Evolutionary conservation across 2,113 vertebrate genomes (phyloP).

Genomic region (Syngnathus scovelli): DNA sequence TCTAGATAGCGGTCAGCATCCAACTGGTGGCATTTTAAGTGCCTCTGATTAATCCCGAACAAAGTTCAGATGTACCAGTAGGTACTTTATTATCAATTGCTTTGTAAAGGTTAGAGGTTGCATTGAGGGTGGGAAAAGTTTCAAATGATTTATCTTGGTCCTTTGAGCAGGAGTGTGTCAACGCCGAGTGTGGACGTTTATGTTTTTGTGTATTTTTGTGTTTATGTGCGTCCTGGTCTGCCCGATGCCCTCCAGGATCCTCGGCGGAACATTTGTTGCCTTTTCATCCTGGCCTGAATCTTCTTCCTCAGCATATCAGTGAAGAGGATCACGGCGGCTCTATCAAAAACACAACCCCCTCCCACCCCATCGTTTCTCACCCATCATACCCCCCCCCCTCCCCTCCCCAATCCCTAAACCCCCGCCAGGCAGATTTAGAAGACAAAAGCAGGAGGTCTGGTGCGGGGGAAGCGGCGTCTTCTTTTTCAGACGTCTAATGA

Average conservation of each 20-base stretch:
- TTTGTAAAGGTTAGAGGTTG: too few species aligned
- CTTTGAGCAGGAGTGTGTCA: too few species aligned
- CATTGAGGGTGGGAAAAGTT: too few species aligned
- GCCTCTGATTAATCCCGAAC: too few species aligned
- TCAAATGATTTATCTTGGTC: too few species aligned
- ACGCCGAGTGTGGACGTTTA: too few species aligned
- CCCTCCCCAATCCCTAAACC: neutral
- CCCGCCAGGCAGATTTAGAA: slow-evolving; percentile 56
- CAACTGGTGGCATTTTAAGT: too few species aligned
- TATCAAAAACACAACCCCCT: slow-evolving; percentile 23
- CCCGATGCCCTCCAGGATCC: slow-evolving; percentile 7
- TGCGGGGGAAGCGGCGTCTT: slow-evolving; percentile 1
- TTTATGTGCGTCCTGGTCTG: neutral
- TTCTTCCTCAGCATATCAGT: slow-evolving; percentile 40
- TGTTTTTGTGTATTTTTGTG: neutral
- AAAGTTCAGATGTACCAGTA: too few species aligned
- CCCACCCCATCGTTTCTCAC: neutral
- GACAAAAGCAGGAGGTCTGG: slow-evolving; percentile 48
- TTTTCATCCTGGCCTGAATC: slow-evolving; percentile 31
- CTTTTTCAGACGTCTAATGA: slow-evolving; percentile 55
- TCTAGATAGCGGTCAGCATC: too few species aligned
- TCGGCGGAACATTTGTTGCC: slow-evolving; percentile 28
- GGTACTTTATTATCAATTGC: too few species aligned
- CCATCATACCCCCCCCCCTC: neutral
- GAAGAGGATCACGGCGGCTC: slow-evolving; percentile 50